These are phyloP conservation scores for Marcusenius ussheri DNA, from an alignment of 2,113 vertebrate genomes.

Conservation along the genomic window DNA sequence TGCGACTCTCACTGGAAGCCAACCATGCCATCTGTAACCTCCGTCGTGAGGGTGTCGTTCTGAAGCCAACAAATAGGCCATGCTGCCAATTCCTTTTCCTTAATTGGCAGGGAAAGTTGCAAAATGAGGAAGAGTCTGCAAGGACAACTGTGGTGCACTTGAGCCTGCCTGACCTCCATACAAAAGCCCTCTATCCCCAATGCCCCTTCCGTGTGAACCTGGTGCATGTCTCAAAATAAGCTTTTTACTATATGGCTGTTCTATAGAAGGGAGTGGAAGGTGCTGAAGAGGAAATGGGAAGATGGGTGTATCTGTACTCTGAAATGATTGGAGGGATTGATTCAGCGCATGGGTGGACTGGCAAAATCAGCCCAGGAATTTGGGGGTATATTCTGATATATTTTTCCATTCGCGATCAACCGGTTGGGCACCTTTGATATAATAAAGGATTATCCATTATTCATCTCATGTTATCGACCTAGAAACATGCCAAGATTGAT, in stretches of 20 bases:
- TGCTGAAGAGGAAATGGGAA: not conserved
- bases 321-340: not conserved
- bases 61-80: not conserved
- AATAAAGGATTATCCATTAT: not conserved
- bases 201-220: not conserved
- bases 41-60: not conserved
- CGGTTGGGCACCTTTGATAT: not conserved
- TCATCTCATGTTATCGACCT: not conserved
- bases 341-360: not conserved
- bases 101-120: slow-evolving; percentile 13
- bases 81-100: not conserved
- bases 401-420: not conserved
- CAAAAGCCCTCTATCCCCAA: not conserved
- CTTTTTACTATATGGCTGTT: not conserved
- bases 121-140: not conserved
- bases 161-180: slow-evolving; percentile 3
- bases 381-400: not conserved
- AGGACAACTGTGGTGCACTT: not conserved
- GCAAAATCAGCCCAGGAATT: not conserved
- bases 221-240: not conserved
- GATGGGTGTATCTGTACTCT: not conserved
- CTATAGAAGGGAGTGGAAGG: not conserved
- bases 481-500: not conserved
- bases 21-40: not conserved
- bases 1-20: not conserved